Evolutionary conservation across 2,888 invertebrate species (phyloP), one percentile per base, ranked within the genome.

Genomic region (Andrena haemorrhoa): DNA sequence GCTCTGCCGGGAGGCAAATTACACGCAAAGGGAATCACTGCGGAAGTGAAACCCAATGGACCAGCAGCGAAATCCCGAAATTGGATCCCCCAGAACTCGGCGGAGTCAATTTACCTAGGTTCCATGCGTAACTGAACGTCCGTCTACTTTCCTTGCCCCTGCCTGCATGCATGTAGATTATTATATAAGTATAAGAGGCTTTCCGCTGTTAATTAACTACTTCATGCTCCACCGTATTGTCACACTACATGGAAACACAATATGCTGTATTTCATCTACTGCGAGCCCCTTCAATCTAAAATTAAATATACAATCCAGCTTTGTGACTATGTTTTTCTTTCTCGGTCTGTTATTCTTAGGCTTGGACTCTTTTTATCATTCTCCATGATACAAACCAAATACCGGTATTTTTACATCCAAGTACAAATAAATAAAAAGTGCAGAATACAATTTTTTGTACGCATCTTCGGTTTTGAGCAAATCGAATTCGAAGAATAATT

Each of bases 91-190:
- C 79, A 79, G 78, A 84, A 82, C 75, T 87, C 87, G 82, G n/a
- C 79, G 71, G 77, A 86, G 86, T 86, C 86, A 87, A 86, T 84
- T 86, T 87, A 87, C 82, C 84, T 71, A 80, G 87, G 87, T 82
- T 86, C 82, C 82, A 71, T 76, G 79, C 74, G 72, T 76, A 86
- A 86, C 86, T 82, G 70, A 82, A 78, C 79, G 77, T 84, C 75
- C 81, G 79, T 86, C 70, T 84, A 77, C 68, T 35, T 72, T 49
- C 63, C 49, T 12, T 20, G 41, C 53, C 58, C 56, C 65, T 69
- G 51, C 56, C 20, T 41, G 56, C 72, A 65, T 72, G 35, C 41
- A 74, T 49, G 63, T 63, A 76, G 72, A 83, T 86, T 83, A 74
- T 86, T 79, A 41, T 41, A 41, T 41, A 86, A 69, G 71, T 69